These are phyloP conservation scores for Corythornis leucogaster DNA, from an alignment of 2,797 vertebrate genomes.

Conservation along the genomic window DNA sequence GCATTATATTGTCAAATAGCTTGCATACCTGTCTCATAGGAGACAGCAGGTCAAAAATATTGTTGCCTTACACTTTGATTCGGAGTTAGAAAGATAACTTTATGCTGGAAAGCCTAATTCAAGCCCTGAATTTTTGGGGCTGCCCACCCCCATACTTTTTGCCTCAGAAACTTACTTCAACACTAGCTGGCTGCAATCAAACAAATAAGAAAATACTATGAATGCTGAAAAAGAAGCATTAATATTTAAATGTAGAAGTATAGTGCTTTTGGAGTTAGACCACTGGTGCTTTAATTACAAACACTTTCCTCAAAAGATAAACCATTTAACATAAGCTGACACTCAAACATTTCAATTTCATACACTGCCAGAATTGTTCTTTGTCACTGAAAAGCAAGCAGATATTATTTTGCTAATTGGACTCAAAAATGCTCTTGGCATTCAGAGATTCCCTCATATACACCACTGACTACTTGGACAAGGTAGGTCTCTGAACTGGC, in stretches of 20 bases:
- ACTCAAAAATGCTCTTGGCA: slow-evolving; percentile 1
- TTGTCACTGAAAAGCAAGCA: background rate
- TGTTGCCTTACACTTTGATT: background rate
- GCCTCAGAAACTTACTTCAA: background rate
- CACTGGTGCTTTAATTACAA: background rate
- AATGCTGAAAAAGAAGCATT: background rate
- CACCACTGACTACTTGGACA: background rate
- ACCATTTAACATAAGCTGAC: background rate
- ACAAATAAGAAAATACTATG: background rate
- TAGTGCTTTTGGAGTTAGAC: background rate
- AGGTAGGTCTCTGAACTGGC: background rate
- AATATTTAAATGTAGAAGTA: background rate
- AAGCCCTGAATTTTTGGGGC: background rate
- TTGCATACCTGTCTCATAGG: background rate
- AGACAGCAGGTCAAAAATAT: background rate
- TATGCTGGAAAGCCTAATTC: background rate
- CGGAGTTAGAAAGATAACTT: background rate
- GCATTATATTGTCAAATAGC: background rate
- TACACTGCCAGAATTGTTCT: background rate
- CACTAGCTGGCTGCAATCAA: background rate
- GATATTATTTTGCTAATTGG: background rate
- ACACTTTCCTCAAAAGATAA: background rate
- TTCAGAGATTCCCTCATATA: background rate
- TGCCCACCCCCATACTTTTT: background rate
- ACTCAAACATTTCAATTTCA: background rate